Percentiles rank a stretch among this genome's conserved stretches.
phyloP scores from a whole-genome alignment of 2,888 invertebrate genomes.

The Acanthococcus lagerstroemiae region DNA sequence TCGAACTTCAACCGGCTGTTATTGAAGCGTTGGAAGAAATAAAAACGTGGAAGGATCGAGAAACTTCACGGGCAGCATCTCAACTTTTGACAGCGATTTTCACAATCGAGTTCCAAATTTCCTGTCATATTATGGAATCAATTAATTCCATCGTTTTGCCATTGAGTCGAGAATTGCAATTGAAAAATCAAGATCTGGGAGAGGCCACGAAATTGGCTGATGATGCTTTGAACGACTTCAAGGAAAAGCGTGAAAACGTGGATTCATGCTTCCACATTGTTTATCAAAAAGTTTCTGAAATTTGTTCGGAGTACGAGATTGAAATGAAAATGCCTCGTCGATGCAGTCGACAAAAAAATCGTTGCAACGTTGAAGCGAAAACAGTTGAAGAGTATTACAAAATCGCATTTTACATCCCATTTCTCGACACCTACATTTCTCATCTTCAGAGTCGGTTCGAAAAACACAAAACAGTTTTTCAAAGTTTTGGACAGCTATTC shows the following conservation, averaged over 20 bases:
- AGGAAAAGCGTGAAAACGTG: slow-evolving; percentile 7
- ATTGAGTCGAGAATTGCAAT: slow-evolving; percentile 9
- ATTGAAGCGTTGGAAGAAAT: slow-evolving; percentile 15
- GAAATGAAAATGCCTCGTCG: slow-evolving; percentile 7
- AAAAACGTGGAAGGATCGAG: slow-evolving; percentile 12
- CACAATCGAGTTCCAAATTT: slow-evolving; percentile 5
- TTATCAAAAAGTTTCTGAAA: slow-evolving; percentile 9
- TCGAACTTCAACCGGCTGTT: slow-evolving; percentile 14
- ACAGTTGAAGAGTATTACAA: slow-evolving; percentile 9
- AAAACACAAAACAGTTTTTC: slow-evolving; percentile 12
- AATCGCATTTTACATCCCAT: slow-evolving; percentile 13
- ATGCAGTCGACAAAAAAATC: neutral
- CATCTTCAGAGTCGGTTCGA: slow-evolving; percentile 3
- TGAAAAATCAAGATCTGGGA: slow-evolving; percentile 15
- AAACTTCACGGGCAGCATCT: slow-evolving; percentile 9
- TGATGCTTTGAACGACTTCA: slow-evolving; percentile 6
- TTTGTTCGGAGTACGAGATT: slow-evolving; percentile 14
- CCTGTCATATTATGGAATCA: slow-evolving; percentile 9
- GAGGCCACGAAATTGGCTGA: slow-evolving; percentile 12
- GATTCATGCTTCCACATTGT: neutral
- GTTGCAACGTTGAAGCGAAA: slow-evolving; percentile 4
- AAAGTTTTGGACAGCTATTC: slow-evolving; percentile 13
- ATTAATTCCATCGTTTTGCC: slow-evolving; percentile 12
- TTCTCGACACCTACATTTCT: neutral
- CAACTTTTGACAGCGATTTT: slow-evolving; percentile 12